These are phyloP conservation scores for Pandemis corylana DNA, from an alignment of 2,888 invertebrate genomes.

Conservation along the genomic window DNA sequence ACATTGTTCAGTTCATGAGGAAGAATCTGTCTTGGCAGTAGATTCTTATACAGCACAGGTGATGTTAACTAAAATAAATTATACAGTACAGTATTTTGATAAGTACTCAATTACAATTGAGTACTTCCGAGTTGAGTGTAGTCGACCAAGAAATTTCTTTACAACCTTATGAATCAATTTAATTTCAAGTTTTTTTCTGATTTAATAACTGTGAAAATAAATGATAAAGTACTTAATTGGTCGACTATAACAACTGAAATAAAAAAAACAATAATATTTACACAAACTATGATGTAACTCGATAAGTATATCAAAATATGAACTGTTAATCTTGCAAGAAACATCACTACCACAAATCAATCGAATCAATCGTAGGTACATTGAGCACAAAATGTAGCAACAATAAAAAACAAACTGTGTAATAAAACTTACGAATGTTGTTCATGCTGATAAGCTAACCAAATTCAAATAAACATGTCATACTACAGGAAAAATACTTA, in stretches of 20 bases:
- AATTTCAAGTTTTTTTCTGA: no score
- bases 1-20: constrained; percentile 66
- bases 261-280: constrained; percentile 23
- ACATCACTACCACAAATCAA: constrained; percentile 1
- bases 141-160: no score
- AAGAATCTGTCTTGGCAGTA: constrained; percentile 62
- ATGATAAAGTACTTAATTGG: no score
- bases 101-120: not conserved
- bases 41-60: constrained; percentile 37
- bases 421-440: constrained; percentile 1
- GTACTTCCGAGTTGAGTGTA: not conserved
- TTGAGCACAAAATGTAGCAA: not conserved
- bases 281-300: constrained; percentile 10
- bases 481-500: constrained; percentile 11
- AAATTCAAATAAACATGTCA: constrained; percentile 8
- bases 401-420: not conserved
- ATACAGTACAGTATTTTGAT: not conserved
- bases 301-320: constrained; percentile 5
- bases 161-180: no score
- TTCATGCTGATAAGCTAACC: constrained; percentile 16
- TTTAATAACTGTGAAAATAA: no score
- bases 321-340: constrained; percentile 10
- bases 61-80: constrained; percentile 46
- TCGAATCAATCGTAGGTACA: not conserved
- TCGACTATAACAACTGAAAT: not conserved